These are phyloP conservation scores for Drosophila seguyi DNA, from an alignment of 1,140 invertebrate species.

Conservation along the genomic window DNA sequence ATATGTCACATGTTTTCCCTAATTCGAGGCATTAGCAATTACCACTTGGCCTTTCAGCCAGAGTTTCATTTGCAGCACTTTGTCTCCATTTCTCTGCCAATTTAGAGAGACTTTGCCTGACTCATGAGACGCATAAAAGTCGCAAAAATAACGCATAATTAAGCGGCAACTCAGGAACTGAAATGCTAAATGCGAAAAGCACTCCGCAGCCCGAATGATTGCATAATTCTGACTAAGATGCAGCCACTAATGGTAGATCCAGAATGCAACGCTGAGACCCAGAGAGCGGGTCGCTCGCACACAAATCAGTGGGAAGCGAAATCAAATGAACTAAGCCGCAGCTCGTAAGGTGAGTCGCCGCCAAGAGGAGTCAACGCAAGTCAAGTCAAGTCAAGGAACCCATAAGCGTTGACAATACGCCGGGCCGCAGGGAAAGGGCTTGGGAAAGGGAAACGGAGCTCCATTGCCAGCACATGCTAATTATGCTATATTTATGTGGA, in stretches of 20 bases:
- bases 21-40: constrained; percentile 44
- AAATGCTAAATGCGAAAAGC: constrained; percentile 40
- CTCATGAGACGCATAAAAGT: constrained; percentile 57
- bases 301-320: constrained; percentile 62
- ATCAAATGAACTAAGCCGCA: constrained; percentile 70
- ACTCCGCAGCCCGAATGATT: constrained; percentile 42
- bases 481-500: constrained; percentile 73
- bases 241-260: constrained; percentile 22
- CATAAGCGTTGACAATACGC: constrained; percentile 70
- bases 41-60: constrained; percentile 9
- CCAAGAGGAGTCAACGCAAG: constrained; percentile 18
- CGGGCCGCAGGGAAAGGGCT: constrained; percentile 5
- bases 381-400: constrained; percentile 72
- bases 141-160: constrained; percentile 58
- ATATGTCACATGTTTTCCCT: constrained; percentile 20
- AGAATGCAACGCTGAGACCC: constrained; percentile 31
- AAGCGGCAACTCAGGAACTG: constrained; percentile 32
- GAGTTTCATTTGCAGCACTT: constrained; percentile 7
- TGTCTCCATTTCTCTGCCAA: constrained; percentile 15
- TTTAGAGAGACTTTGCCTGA: constrained; percentile 37
- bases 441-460: constrained; percentile 13
- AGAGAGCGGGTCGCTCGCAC: neutral
- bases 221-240: constrained; percentile 52
- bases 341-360: constrained; percentile 31
- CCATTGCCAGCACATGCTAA: constrained; percentile 66